Conservation (phyloP, 2,888 invertebrate genomes). For the Molorchus minor region DNA sequence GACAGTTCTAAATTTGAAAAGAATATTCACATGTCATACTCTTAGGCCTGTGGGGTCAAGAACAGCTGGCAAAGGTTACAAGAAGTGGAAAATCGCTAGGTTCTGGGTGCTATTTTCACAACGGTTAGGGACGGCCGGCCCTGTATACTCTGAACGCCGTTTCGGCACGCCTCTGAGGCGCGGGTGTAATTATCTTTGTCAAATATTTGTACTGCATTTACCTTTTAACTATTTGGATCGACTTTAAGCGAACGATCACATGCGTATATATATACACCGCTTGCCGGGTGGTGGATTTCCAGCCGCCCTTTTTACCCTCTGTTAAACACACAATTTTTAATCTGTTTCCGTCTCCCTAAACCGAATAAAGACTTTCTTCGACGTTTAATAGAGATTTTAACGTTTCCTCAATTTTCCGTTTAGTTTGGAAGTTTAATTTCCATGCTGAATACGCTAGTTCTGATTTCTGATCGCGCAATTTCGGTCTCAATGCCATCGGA, state of each 20-base stretch:
- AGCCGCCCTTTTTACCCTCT: slow-evolving; percentile 39
- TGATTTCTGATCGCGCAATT: neutral
- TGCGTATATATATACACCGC: slow-evolving; percentile 38
- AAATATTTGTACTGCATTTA: slow-evolving; percentile 62
- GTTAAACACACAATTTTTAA: slow-evolving; percentile 45
- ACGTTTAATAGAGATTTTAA: slow-evolving; percentile 29
- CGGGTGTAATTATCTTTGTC: slow-evolving; percentile 61
- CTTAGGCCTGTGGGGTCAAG: too few relatives aligned
- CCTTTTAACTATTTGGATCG: slow-evolving; percentile 60
- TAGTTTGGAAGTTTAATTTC: slow-evolving; percentile 15
- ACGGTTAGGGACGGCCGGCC: too few relatives aligned
- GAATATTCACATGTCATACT: too few relatives aligned
- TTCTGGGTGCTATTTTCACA: too few relatives aligned
- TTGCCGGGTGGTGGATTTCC: slow-evolving; percentile 28
- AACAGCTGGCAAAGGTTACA: too few relatives aligned
- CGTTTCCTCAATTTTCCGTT: slow-evolving; percentile 4
- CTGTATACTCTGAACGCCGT: slow-evolving; percentile 30
- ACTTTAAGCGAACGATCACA: slow-evolving; percentile 53
- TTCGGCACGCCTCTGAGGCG: slow-evolving; percentile 59
- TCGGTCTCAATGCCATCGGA: neutral
- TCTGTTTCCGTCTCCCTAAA: slow-evolving; percentile 44
- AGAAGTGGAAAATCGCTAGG: too few relatives aligned
- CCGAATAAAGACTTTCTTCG: slow-evolving; percentile 33
- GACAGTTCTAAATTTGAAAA: too few relatives aligned
- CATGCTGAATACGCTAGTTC: neutral